Conservation (phyloP, 2,113 vertebrate genomes). For the Thalassoma bifasciatum region DNA sequence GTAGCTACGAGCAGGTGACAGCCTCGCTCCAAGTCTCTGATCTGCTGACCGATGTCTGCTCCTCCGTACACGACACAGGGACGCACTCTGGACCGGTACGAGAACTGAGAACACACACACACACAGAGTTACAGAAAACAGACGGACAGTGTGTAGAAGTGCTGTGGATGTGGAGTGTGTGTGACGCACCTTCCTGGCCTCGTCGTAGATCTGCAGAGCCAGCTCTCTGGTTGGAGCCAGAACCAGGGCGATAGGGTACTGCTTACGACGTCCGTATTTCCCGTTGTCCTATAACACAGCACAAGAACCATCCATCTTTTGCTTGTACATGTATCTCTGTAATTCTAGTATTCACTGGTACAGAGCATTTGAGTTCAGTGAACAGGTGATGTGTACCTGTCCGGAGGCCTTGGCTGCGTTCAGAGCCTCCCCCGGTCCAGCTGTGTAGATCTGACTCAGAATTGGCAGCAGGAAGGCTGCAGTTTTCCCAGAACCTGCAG, state of each 20-base stretch:
- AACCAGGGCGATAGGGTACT: constrained; percentile 94
- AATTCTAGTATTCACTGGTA: too few species aligned
- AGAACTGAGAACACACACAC: constrained; percentile 82
- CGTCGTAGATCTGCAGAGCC: constrained; percentile 97
- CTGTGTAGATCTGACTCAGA: constrained; percentile 96
- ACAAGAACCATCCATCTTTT: too few species aligned
- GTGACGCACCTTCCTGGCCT: constrained; percentile 91
- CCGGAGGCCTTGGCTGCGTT: constrained; percentile 86
- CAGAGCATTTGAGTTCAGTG: background rate
- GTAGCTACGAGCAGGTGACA: constrained; percentile 98
- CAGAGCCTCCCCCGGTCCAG: constrained; percentile 94
- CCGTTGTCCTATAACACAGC: constrained; percentile 89
- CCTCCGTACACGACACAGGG: constrained; percentile 98
- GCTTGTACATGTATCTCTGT: too few species aligned
- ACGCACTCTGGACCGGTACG: constrained; percentile 95
- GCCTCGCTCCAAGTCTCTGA: constrained; percentile 95
- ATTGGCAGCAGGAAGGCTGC: constrained; percentile 97
- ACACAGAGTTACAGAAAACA: too few species aligned
- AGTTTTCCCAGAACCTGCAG: constrained; percentile 92
- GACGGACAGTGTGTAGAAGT: too few species aligned
- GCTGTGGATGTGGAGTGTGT: background rate
- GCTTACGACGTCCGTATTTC: constrained; percentile 94
- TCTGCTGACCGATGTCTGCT: constrained; percentile 98
- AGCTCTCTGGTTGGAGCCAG: constrained; percentile 97
- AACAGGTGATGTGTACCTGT: constrained; percentile 63